Percentiles rank a stretch among this genome's conserved stretches.
Conservation (phyloP, 2,113 vertebrate species). For the Neomonachus schauinslandi region DNA sequence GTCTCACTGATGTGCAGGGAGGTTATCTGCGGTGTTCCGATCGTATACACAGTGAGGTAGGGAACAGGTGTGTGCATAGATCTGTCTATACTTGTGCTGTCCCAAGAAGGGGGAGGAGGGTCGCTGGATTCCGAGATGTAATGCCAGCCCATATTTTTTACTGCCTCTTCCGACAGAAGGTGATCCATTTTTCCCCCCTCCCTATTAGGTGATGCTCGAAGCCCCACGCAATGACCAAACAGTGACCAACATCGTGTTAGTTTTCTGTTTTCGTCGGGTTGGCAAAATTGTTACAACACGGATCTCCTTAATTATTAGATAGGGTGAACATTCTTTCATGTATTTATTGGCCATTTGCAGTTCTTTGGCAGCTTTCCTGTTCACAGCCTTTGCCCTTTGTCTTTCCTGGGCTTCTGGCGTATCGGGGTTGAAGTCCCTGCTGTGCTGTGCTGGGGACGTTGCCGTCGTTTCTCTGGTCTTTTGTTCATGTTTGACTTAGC, state of each 20-base stretch:
- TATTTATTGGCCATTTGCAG: neutral
- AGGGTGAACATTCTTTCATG: neutral
- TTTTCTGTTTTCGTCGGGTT: neutral
- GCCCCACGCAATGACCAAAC: too few species aligned
- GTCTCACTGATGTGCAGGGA: too few species aligned
- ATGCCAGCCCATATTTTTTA: neutral
- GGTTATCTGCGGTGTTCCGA: neutral
- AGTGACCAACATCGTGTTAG: neutral
- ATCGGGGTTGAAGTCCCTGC: rapidly evolving
- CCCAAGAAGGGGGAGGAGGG: neutral
- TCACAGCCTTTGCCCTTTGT: neutral
- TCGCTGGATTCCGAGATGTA: rapidly evolving
- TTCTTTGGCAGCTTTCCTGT: neutral
- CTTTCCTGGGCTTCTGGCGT: neutral
- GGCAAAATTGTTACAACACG: neutral
- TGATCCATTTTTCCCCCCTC: neutral
- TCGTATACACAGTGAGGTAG: neutral
- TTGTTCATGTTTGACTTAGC: neutral
- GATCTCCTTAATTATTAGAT: neutral
- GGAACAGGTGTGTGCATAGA: rapidly evolving
- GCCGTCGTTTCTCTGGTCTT: neutral
- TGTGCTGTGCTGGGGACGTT: neutral
- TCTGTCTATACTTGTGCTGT: neutral
- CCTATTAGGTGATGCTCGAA: too few species aligned
- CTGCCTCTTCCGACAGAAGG: neutral